Percentiles rank a stretch among this genome's conserved stretches.
Conservation (phyloP, 2,888 invertebrate genomes). For the Polymixis flavicincta region DNA sequence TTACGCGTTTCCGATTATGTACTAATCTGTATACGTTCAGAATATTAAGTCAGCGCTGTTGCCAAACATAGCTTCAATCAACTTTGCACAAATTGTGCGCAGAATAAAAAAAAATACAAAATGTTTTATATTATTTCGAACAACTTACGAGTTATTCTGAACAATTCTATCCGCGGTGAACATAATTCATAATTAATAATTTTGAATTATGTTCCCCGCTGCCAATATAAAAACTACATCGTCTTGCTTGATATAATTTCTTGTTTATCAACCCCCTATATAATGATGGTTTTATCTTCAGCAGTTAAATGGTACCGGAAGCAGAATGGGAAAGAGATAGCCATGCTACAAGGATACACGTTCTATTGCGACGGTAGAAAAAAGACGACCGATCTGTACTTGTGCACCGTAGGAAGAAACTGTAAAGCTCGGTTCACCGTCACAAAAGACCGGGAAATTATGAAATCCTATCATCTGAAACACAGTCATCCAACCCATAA, state of each 20-base stretch:
- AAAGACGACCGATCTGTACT: slow-evolving; percentile 29
- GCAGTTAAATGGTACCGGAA: slow-evolving; percentile 57
- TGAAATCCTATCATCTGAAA: slow-evolving; percentile 31
- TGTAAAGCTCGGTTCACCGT: slow-evolving; percentile 45
- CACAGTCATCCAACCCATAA: slow-evolving; percentile 30
- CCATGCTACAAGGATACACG: slow-evolving; percentile 70
- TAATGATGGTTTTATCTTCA: not conserved
- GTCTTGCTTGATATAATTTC: not conserved
- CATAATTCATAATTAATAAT: too few relatives aligned
- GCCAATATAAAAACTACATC: not conserved
- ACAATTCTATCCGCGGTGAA: not conserved
- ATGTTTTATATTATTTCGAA: not conserved
- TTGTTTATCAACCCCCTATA: not conserved
- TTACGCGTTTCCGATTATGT: not conserved
- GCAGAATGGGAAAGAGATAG: slow-evolving; percentile 65
- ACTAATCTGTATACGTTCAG: not conserved
- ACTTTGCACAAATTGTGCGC: not conserved
- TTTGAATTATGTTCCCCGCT: too few relatives aligned
- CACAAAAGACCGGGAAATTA: slow-evolving; percentile 13
- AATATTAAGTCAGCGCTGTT: not conserved
- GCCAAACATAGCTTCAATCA: not conserved
- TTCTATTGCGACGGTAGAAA: slow-evolving; percentile 63
- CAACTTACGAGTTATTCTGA: not conserved
- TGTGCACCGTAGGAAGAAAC: slow-evolving; percentile 15
- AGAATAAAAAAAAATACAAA: not conserved